phyloP scores from a whole-genome alignment of 1,140 invertebrate species.

The Cephus cinctus region DNA sequence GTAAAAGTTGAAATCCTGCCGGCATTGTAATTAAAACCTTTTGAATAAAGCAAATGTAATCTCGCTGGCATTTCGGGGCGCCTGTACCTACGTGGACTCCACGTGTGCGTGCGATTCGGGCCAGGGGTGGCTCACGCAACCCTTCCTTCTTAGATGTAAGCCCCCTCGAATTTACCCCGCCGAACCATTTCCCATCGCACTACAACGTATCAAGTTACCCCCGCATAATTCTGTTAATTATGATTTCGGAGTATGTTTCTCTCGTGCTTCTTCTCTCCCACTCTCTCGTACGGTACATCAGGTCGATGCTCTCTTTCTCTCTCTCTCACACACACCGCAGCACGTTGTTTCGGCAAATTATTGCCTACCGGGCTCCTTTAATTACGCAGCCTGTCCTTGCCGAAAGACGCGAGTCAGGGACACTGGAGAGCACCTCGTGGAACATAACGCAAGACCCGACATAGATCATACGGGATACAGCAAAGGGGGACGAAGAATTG shows the following conservation, averaged over 20 bases:
- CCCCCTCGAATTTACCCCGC: conserved; percentile 20
- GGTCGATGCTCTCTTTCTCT: too few species aligned
- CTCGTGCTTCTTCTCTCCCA: conserved; percentile 1
- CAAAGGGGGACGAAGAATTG: too few species aligned
- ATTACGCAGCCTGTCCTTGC: too few species aligned
- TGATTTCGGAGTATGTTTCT: conserved; percentile 50
- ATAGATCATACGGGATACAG: too few species aligned
- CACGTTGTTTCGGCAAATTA: too few species aligned
- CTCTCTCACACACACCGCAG: too few species aligned
- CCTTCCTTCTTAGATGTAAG: conserved; percentile 46
- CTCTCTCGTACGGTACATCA: too few species aligned
- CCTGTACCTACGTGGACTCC: background rate
- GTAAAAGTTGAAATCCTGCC: too few species aligned
- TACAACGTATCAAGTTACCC: conserved; percentile 44
- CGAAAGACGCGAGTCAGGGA: too few species aligned
- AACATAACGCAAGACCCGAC: too few species aligned
- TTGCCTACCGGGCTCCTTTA: too few species aligned
- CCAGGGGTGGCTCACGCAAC: conserved; percentile 21
- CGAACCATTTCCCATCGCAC: conserved; percentile 16
- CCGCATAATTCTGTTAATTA: conserved; percentile 53
- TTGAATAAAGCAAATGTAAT: conserved; percentile 52
- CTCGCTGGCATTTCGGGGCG: conserved; percentile 22
- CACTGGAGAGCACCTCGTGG: too few species aligned
- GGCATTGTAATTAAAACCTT: conserved; percentile 48
- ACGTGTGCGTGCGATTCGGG: conserved; percentile 3